These are phyloP conservation scores for Phalacrocorax brasilianus DNA, from an alignment of 2,113 vertebrate genomes.

Conservation along the genomic window DNA sequence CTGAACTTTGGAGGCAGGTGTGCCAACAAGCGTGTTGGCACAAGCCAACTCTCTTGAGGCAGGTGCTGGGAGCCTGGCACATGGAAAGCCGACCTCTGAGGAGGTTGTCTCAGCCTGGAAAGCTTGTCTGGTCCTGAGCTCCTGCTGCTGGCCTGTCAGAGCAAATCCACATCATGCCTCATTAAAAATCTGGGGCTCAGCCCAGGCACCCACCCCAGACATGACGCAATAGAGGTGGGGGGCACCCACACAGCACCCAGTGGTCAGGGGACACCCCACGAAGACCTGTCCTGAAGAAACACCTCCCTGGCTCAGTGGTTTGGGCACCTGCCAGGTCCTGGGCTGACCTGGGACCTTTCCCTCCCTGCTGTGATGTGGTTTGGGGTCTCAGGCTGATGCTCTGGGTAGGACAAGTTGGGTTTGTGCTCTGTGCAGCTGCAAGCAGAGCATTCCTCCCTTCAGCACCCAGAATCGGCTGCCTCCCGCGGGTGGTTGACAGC, in stretches of 20 bases:
- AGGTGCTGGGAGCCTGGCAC: neutral
- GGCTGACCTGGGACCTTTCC: neutral
- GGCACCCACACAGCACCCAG: neutral
- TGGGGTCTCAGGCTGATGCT: neutral
- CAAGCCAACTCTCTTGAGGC: neutral
- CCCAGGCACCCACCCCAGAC: neutral
- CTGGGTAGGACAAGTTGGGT: neutral
- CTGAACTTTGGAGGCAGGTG: neutral
- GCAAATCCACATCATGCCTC: neutral
- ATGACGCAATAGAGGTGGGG: fast-evolving
- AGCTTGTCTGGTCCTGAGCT: neutral
- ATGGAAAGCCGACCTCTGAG: fast-evolving
- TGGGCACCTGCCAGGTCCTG: neutral
- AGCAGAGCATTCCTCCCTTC: neutral
- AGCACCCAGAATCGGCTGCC: fast-evolving
- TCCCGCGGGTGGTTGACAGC: neutral
- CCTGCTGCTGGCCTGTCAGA: neutral
- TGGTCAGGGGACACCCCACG: fast-evolving
- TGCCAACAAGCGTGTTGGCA: neutral
- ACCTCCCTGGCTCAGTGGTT: neutral
- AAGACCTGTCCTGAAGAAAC: neutral
- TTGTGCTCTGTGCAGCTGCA: neutral
- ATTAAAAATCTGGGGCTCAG: neutral
- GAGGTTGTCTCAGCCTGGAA: neutral
- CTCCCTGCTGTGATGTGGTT: fast-evolving